Conservation (phyloP, 2,113 vertebrate species). For the Patagioenas fasciata region DNA sequence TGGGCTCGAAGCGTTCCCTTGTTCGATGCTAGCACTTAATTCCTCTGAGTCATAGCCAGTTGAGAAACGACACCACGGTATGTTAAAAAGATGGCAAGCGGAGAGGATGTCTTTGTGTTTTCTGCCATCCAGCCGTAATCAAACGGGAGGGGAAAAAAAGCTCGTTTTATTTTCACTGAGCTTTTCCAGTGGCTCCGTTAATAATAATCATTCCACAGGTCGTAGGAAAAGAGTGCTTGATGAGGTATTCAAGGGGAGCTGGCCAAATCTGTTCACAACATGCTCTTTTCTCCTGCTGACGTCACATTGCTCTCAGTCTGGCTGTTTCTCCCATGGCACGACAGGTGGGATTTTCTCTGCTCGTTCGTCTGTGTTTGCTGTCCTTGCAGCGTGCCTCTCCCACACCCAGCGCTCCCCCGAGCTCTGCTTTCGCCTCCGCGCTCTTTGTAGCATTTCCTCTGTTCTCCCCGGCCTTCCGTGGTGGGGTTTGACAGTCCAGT, state of each 20-base stretch:
- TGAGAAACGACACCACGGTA: not conserved
- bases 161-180: not conserved
- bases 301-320: not conserved
- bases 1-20: not conserved
- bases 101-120: not conserved
- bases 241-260: not conserved
- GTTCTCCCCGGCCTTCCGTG: accelerated
- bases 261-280: not conserved
- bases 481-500: accelerated
- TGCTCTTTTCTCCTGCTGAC: not conserved
- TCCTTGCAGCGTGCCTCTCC: not conserved
- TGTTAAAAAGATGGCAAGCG: not conserved
- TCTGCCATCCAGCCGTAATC: not conserved
- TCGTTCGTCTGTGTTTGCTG: not conserved
- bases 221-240: accelerated
- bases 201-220: not conserved
- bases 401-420: not conserved
- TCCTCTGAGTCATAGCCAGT: not conserved
- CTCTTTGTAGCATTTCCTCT: not conserved
- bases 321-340: not conserved
- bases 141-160: not conserved
- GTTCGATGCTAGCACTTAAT: not conserved
- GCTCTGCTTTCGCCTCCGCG: accelerated
- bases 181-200: not conserved
- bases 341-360: not conserved